Evolutionary conservation across 1,140 invertebrate genomes (phyloP).

Genomic region (Metaphire vulgaris): DNA sequence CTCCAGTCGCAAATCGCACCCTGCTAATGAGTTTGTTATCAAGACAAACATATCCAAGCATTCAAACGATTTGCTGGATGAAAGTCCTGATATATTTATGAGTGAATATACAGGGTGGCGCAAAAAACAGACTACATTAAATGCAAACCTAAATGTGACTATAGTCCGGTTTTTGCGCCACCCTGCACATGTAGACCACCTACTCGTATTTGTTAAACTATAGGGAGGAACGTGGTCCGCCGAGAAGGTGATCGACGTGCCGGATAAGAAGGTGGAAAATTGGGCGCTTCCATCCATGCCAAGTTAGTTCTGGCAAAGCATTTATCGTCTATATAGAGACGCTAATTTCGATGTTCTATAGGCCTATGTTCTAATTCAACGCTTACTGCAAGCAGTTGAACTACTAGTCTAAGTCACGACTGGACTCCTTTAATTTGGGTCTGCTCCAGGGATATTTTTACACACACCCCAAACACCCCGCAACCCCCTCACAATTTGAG

Average conservation of each 20-base stretch:
- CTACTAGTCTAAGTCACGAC: neutral
- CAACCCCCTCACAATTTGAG: no score
- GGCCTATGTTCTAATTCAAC: neutral
- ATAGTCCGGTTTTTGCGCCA: no score
- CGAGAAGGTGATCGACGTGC: constrained; percentile 72
- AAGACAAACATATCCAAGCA: no score
- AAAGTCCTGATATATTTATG: no score
- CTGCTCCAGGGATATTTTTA: no score
- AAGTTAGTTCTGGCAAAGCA: constrained; percentile 55
- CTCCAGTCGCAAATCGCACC: no score
- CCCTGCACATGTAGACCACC: no score
- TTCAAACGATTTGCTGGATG: no score
- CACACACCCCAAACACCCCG: no score
- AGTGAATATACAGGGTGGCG: neutral
- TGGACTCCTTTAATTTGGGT: neutral
- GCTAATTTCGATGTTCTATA: no score
- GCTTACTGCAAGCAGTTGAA: neutral
- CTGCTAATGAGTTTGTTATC: no score
- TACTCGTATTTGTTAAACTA: constrained; percentile 6
- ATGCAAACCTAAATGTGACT: neutral
- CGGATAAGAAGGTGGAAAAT: constrained; percentile 66
- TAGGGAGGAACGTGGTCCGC: constrained; percentile 62
- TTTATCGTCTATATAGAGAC: no score
- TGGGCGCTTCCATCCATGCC: constrained; percentile 63
- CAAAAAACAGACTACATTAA: neutral